phyloP scores from a whole-genome alignment of 2,113 vertebrate species.

The Martes martes region DNA sequence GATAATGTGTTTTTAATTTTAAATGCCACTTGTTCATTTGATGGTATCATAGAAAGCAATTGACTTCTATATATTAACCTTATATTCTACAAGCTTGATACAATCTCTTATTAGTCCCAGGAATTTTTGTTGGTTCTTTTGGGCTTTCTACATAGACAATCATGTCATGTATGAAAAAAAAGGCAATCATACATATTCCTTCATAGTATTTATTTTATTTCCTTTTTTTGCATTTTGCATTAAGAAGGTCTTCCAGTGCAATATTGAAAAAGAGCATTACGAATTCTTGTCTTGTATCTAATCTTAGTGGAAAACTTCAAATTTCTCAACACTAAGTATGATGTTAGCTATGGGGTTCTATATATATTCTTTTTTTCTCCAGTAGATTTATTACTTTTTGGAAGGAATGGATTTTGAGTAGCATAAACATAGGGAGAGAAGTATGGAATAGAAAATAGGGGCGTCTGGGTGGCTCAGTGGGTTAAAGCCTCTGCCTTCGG shows the following conservation, averaged over 20 bases:
- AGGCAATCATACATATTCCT: neutral
- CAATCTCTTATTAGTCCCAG: neutral
- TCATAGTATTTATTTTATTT: neutral
- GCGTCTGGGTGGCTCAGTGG: no score
- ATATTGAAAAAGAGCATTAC: neutral
- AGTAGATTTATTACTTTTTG: neutral
- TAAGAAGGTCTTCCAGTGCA: neutral
- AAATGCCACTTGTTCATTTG: neutral
- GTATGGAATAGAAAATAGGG: neutral
- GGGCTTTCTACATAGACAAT: neutral
- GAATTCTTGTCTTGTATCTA: neutral
- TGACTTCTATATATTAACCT: neutral
- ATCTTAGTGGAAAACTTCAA: neutral
- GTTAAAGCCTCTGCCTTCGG: no score
- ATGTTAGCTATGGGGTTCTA: neutral
- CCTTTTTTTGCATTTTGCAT: neutral
- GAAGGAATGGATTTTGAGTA: neutral
- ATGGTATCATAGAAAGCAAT: neutral
- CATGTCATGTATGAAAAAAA: neutral
- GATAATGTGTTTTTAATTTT: neutral
- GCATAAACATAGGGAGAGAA: neutral
- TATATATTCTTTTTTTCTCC: neutral
- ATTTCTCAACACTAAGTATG: neutral
- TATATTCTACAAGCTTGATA: neutral
- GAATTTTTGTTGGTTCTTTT: neutral